Conservation (phyloP, 2,888 invertebrate genomes). For the Meliscaeva auricollis region DNA sequence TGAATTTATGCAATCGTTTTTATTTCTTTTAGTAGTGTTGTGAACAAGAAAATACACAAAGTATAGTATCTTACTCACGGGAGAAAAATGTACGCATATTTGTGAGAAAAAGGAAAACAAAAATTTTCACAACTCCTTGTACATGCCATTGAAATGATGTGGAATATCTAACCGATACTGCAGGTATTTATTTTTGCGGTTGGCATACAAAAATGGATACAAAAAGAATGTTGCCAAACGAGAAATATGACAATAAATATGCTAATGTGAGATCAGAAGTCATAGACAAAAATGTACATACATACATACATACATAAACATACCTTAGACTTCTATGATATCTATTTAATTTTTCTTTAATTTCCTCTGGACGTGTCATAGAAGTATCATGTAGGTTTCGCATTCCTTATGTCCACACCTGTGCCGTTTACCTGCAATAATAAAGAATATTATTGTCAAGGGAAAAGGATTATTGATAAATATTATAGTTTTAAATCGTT, state of each 20-base stretch:
- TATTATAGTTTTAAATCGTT: too few relatives aligned
- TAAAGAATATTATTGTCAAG: too few relatives aligned
- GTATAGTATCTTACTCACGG: constrained; percentile 60
- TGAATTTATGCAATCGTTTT: constrained; percentile 64
- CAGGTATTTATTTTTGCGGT: constrained; percentile 68
- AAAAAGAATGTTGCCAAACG: constrained; percentile 69
- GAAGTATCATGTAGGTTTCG: too few relatives aligned
- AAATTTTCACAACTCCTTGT: constrained; percentile 37
- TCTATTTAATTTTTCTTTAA: constrained; percentile 22
- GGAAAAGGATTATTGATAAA: too few relatives aligned
- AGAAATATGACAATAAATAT: constrained; percentile 48
- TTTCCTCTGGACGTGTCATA: constrained; percentile 55
- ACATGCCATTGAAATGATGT: constrained; percentile 74
- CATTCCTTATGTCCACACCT: constrained; percentile 32
- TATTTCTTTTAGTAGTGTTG: constrained; percentile 25
- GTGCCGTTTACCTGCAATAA: neutral
- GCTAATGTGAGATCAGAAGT: constrained; percentile 51
- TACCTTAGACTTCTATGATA: neutral
- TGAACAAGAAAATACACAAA: constrained; percentile 50
- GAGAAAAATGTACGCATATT: constrained; percentile 70
- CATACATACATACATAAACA: neutral
- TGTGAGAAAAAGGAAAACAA: constrained; percentile 37
- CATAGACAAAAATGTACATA: constrained; percentile 42
- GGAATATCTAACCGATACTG: constrained; percentile 66
- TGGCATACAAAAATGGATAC: constrained; percentile 49